Conservation (phyloP, 2,888 invertebrate genomes). For the Meiosimyza platycephala region DNA sequence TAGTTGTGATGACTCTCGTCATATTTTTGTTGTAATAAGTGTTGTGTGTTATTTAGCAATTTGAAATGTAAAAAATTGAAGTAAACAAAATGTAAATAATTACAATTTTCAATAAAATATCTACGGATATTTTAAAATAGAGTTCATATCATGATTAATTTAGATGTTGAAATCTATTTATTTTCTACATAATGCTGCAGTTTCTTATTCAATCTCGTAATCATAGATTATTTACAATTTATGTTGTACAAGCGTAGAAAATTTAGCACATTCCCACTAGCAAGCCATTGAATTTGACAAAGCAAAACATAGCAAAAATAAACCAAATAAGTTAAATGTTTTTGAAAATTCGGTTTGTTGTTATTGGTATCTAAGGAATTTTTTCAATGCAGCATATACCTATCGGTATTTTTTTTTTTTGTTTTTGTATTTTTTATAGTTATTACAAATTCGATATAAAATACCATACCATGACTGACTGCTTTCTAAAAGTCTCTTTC, state of each 20-base stretch:
- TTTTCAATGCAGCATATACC: not conserved
- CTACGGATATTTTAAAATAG: not conserved
- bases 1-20: too few relatives aligned
- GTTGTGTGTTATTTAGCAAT: slow-evolving; percentile 26
- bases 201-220: too few relatives aligned
- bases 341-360: not conserved
- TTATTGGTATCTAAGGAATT: slow-evolving; percentile 38
- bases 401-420: slow-evolving; percentile 30
- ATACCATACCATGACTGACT: too few relatives aligned
- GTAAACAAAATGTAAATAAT: too few relatives aligned
- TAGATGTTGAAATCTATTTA: too few relatives aligned
- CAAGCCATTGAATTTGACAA: not conserved
- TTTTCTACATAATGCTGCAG: too few relatives aligned
- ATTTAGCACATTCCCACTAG: not conserved
- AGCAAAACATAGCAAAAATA: not conserved
- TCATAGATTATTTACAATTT: too few relatives aligned
- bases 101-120: too few relatives aligned
- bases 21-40: slow-evolving; percentile 25
- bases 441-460: not conserved
- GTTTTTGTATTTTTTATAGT: not conserved
- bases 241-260: not conserved
- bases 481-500: not conserved
- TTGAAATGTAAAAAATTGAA: slow-evolving; percentile 24
- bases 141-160: too few relatives aligned
- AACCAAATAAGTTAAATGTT: not conserved